A percentile compares a stretch with the other conserved stretches of the same genome.
phyloP scores from a whole-genome alignment of 2,113 vertebrate genomes.

The Dromas ardeola region DNA sequence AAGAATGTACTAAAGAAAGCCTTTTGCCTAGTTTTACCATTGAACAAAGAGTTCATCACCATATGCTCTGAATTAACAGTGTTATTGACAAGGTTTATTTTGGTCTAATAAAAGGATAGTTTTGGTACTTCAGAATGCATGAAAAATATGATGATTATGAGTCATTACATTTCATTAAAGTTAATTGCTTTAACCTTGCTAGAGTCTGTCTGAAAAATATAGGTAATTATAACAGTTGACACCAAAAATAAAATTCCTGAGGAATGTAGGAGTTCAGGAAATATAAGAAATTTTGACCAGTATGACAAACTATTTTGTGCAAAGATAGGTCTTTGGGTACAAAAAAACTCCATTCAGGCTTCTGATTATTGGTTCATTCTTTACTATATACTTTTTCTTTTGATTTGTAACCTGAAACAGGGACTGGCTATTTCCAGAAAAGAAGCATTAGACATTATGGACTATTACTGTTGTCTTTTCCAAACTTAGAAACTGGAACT shows the following conservation, averaged over 20 bases:
- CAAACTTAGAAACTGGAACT: neutral
- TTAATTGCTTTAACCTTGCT: constrained; percentile 46
- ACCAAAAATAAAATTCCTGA: neutral
- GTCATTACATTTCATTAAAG: constrained; percentile 31
- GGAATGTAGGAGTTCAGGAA: neutral
- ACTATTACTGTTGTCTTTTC: neutral
- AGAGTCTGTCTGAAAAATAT: constrained; percentile 24
- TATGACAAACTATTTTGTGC: neutral
- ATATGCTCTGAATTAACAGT: neutral
- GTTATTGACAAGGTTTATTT: neutral
- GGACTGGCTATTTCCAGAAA: neutral
- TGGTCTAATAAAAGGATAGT: constrained; percentile 8
- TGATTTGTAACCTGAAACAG: neutral
- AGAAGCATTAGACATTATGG: neutral
- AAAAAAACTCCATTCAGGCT: neutral
- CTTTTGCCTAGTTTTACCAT: neutral
- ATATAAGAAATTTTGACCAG: neutral
- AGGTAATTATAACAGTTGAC: constrained; percentile 7
- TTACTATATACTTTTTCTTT: neutral
- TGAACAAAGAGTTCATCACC: neutral
- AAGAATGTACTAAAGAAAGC: neutral
- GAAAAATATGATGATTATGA: constrained; percentile 25
- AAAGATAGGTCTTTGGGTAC: neutral
- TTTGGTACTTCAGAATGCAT: constrained; percentile 27
- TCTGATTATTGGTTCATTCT: neutral